Conservation (phyloP, 2,113 vertebrate species). For the Cavia aperea region DNA sequence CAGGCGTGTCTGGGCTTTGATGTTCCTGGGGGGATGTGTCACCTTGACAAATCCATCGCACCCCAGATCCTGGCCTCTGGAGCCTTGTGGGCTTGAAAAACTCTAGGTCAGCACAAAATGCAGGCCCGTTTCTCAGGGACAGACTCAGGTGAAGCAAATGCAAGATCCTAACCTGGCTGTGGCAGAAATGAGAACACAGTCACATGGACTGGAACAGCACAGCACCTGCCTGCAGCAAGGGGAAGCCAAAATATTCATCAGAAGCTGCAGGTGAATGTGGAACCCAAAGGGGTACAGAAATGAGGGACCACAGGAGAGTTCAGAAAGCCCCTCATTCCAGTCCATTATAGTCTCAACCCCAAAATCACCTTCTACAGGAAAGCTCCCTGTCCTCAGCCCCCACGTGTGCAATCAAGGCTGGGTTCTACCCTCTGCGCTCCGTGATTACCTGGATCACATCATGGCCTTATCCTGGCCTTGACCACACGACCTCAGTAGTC, state of each 20-base stretch:
- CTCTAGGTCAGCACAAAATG: neutral
- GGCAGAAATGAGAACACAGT: neutral
- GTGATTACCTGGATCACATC: neutral
- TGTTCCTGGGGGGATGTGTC: neutral
- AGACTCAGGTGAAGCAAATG: neutral
- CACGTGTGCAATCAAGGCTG: neutral
- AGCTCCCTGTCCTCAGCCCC: neutral
- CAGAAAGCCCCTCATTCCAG: neutral
- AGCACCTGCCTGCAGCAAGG: neutral
- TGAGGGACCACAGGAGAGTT: no score
- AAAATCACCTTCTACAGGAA: neutral
- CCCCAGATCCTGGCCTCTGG: neutral
- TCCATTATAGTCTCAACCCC: neutral
- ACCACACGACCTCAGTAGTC: neutral
- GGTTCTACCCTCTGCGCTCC: no score
- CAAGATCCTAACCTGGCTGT: neutral
- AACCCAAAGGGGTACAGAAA: neutral
- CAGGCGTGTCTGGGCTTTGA: neutral
- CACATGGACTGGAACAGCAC: accelerated
- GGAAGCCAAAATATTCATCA: neutral
- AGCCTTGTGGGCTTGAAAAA: neutral
- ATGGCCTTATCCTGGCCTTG: neutral
- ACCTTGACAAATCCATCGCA: neutral
- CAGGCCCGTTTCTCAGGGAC: neutral
- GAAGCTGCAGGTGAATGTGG: neutral